Evolutionary conservation across 2,888 invertebrate genomes (phyloP), one percentile per base, ranked within the genome.

Genomic region (Orthonevra nobilis): DNA sequence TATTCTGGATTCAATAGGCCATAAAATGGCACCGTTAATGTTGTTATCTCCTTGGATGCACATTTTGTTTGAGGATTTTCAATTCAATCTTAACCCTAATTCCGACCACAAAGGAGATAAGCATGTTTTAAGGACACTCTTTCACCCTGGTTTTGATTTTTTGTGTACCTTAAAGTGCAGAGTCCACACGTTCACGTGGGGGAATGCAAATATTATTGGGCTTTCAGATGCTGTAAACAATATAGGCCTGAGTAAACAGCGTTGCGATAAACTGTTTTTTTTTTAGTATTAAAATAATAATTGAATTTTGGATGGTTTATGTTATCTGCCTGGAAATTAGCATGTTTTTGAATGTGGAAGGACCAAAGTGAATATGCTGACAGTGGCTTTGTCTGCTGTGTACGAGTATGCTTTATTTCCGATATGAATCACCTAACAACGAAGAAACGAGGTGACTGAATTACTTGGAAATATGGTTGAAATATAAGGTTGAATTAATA

Each of bases 1-100:
- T 60, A 66, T 79, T 73, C 75, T 61, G 73, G 81, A 86, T 86
- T 87, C 88, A 88, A 88, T 88, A 87, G 87, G 85, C 88, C 86
- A 88, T 88, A 88, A 88, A 88, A 88, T 88, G 86, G 86, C 85
- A 84, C 86, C 82, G 81, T 82, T 84, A 86, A 85, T 85, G 83
- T 85, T 84, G 86, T 86, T 86, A 87, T 87, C 87, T 86, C 81
- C 85, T 84, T 84, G 83, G 84, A 85, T 87, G 86, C 87, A 86
- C 87, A 86, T 85, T 86, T 86, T 86, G 83, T 86, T 82, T 64
- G 56, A 70, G 64, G 61, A 70, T 64, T 75, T 81, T 75, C 72
- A 56, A 63, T 63, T 77, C 38, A 69, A 68, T 66, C 61, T 56
- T 79, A 79, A 79, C 79, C 79, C 79, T 79, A 73, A 79, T 75